Evolutionary conservation across 2,888 invertebrate species (phyloP).

Genomic region (Diaphora mendica): DNA sequence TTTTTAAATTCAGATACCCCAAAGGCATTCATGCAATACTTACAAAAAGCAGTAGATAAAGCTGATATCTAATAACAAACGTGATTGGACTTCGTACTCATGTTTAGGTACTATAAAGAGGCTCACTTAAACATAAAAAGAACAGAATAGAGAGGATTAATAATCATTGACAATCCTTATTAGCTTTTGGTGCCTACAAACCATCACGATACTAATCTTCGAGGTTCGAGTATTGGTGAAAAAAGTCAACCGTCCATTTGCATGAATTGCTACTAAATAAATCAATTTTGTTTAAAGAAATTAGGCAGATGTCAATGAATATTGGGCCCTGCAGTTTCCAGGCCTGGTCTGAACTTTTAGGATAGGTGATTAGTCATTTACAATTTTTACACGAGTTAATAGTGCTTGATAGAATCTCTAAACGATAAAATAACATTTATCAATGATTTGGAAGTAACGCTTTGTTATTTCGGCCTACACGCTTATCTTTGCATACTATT

Average conservation of each 20-base stretch:
- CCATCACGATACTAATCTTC: background rate
- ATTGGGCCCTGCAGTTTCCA: background rate
- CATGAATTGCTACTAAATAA: background rate
- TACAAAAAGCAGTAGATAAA: too few species aligned
- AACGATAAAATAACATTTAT: background rate
- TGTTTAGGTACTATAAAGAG: too few species aligned
- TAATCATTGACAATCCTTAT: too few species aligned
- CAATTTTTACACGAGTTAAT: background rate
- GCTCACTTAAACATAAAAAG: too few species aligned
- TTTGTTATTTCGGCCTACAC: background rate
- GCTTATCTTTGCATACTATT: slow-evolving; percentile 3
- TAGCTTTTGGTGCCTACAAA: background rate
- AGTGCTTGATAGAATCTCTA: background rate
- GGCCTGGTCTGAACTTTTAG: background rate
- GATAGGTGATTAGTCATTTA: background rate
- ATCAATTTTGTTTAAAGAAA: background rate
- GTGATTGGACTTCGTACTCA: too few species aligned
- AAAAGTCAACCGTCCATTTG: background rate
- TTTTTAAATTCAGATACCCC: background rate
- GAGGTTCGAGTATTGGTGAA: background rate
- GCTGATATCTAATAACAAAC: too few species aligned
- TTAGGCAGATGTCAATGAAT: background rate
- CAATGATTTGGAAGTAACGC: background rate
- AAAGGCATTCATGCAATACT: background rate
- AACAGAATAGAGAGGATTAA: too few species aligned